A percentile compares a stretch with the other conserved stretches of the same genome.
Evolutionary conservation across 2,797 vertebrate genomes (phyloP).

Genomic region (Nyctibius grandis): DNA sequence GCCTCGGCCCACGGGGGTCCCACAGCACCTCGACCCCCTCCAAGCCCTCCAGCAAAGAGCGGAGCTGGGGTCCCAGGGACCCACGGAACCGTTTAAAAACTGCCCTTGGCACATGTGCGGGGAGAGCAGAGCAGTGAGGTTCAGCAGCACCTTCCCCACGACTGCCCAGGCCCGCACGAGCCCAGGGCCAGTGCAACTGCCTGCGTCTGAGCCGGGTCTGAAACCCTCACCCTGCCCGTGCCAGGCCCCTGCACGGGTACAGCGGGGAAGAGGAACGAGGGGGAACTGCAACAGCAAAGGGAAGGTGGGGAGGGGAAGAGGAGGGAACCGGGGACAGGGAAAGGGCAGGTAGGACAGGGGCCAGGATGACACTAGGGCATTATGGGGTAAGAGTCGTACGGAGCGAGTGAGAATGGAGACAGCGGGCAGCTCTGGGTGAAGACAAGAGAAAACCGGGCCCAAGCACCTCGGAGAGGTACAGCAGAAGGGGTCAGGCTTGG

Average conservation of each 20-base stretch:
- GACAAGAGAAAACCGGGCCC: neutral
- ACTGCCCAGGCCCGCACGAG: neutral
- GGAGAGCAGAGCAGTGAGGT: neutral
- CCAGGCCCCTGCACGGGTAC: neutral
- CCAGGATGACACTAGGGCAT: neutral
- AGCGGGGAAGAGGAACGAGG: rapidly evolving
- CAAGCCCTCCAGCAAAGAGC: neutral
- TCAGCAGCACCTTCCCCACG: neutral
- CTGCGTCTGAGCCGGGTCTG: rapidly evolving
- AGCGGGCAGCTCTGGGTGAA: neutral
- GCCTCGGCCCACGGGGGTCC: rapidly evolving
- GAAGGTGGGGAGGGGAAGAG: neutral
- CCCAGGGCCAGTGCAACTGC: neutral
- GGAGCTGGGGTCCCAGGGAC: neutral
- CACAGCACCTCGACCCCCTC: neutral
- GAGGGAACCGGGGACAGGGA: neutral
- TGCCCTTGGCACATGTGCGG: rapidly evolving
- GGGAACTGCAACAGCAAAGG: neutral
- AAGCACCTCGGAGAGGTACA: neutral
- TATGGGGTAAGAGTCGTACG: neutral
- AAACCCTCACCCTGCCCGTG: rapidly evolving
- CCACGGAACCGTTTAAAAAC: neutral
- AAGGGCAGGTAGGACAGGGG: neutral
- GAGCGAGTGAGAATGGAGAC: neutral
- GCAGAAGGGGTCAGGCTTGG: neutral